Base-by-base conservation (phyloP, 2,888 invertebrate genomes). In the Tiphia femorata region DNA sequence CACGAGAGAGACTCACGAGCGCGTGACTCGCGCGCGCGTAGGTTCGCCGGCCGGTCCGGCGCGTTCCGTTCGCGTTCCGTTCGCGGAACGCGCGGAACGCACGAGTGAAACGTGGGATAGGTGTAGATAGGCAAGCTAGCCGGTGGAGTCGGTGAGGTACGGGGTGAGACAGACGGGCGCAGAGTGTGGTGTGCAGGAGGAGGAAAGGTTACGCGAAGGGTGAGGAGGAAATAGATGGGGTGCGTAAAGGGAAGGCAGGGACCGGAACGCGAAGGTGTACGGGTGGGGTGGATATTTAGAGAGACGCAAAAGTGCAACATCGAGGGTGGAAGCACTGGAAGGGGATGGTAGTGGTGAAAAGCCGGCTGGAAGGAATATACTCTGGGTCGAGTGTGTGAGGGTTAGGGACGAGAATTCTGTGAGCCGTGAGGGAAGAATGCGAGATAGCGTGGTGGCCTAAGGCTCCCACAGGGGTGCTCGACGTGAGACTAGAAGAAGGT, bases 401-500 rank as follows among this genome's bases (percentile, higher is more conserved):
- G n/a, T n/a, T n/a, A n/a, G n/a, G n/a, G n/a, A n/a, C n/a, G n/a
- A n/a, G n/a, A n/a, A n/a, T n/a, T n/a, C n/a, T n/a, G n/a, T n/a
- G n/a, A n/a, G n/a, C n/a, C n/a, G n/a, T n/a, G n/a, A n/a, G n/a
- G n/a, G n/a, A n/a, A n/a, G n/a, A n/a, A n/a, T n/a, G n/a, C n/a
- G n/a, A n/a, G n/a, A n/a, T n/a, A n/a, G n/a, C n/a, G n/a, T n/a
- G n/a, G n/a, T n/a, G n/a, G n/a, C n/a, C n/a, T n/a, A n/a, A n/a
- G n/a, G n/a, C n/a, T n/a, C 58, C 50, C 12, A 53, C 48, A 27
- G 58, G 53, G 21, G 14, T 50, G 29, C n/a, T 47, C 10, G 62
- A 64, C 16, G 63, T n/a, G n/a, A 62, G 20, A 40, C 47, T 38
- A n/a, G 42, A 57, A 67, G 67, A 69, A 56, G 62, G 48, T 65